These are phyloP conservation scores for Spodoptera frugiperda DNA, from an alignment of 1,140 invertebrate genomes.

Conservation along the genomic window DNA sequence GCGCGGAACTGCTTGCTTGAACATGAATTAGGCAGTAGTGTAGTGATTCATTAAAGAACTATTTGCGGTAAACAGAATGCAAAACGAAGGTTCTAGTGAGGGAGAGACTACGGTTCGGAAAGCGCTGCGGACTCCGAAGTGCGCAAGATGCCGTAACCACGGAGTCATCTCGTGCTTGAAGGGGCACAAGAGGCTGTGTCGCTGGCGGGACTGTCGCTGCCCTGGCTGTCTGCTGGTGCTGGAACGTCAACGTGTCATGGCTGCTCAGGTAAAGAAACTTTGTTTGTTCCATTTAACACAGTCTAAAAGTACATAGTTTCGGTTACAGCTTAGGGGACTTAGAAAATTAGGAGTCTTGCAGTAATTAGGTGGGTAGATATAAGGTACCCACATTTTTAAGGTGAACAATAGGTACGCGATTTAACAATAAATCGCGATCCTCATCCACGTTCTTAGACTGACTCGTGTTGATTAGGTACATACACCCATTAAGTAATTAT, in stretches of 20 bases:
- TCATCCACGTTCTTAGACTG: too few relatives aligned
- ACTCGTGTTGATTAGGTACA: too few relatives aligned
- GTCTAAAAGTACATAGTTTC: neutral
- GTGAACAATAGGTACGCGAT: too few relatives aligned
- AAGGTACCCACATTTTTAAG: too few relatives aligned
- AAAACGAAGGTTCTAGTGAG: constrained; percentile 61
- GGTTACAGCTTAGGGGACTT: too few relatives aligned
- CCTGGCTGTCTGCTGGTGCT: constrained; percentile 95
- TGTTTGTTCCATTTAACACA: neutral
- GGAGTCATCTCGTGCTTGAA: constrained; percentile 95
- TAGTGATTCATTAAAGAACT: constrained; percentile 18
- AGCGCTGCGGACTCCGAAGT: constrained; percentile 92
- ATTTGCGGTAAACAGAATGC: constrained; percentile 55
- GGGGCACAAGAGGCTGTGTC: constrained; percentile 93
- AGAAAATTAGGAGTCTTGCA: too few relatives aligned
- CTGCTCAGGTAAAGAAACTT: constrained; percentile 89
- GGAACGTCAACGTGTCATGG: constrained; percentile 95
- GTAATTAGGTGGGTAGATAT: too few relatives aligned
- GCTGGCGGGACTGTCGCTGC: constrained; percentile 93
- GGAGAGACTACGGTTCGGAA: constrained; percentile 60
- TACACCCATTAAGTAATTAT: too few relatives aligned
- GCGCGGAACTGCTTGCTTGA: constrained; percentile 1
- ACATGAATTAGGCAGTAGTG: constrained; percentile 12
- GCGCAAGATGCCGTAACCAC: constrained; percentile 95
- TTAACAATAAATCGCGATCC: too few relatives aligned